Evolutionary conservation across 2,797 vertebrate species (phyloP).

Genomic region (Capromys pilorides): DNA sequence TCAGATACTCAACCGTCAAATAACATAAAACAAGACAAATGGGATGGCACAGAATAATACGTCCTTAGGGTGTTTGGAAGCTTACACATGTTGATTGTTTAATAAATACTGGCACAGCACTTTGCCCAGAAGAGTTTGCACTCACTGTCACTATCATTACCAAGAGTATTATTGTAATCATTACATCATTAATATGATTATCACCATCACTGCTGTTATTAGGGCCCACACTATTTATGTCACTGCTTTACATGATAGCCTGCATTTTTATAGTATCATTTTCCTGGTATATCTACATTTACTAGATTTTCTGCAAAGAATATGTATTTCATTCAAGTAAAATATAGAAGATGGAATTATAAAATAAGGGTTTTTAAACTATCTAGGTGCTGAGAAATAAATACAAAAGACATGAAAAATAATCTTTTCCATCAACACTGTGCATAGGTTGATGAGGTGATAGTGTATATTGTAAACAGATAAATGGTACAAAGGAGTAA

Average conservation of each 20-base stretch:
- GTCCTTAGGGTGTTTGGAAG: background rate
- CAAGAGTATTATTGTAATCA: no score
- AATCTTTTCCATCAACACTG: background rate
- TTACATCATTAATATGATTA: background rate
- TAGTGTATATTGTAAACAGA: background rate
- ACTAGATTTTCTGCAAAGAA: slow-evolving; percentile 27
- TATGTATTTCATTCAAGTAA: slow-evolving; percentile 9
- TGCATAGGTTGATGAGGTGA: background rate
- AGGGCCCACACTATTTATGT: background rate
- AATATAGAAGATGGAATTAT: background rate
- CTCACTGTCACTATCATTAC: background rate
- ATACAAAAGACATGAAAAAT: slow-evolving; percentile 29
- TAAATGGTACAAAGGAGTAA: background rate
- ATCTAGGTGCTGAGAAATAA: slow-evolving; percentile 35
- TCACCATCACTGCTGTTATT: background rate
- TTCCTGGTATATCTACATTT: background rate
- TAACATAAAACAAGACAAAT: background rate
- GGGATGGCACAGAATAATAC: background rate
- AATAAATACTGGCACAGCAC: background rate
- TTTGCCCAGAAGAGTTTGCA: background rate
- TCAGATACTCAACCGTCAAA: background rate
- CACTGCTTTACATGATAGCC: background rate
- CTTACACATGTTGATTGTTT: background rate
- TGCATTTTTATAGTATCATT: slow-evolving; percentile 4
- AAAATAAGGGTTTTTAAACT: slow-evolving; percentile 18